Evolutionary conservation across 1,140 invertebrate genomes (phyloP).

Genomic region (Drosophila asahinai): DNA sequence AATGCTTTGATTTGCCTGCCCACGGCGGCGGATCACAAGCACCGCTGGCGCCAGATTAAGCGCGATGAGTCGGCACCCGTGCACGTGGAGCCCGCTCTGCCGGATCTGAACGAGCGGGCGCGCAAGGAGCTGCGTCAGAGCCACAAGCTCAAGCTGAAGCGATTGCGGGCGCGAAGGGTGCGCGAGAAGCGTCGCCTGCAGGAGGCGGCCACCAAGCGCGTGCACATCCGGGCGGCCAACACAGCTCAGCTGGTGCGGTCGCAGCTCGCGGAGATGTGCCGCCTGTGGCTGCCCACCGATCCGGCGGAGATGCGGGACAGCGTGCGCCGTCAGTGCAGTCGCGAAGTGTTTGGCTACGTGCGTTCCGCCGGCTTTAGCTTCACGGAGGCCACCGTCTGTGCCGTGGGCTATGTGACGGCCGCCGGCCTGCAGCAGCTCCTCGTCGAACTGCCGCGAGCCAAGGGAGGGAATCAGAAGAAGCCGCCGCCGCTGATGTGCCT

Average conservation of each 20-base stretch:
- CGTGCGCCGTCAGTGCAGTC: slow-evolving; percentile 88
- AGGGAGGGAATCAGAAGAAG: neutral
- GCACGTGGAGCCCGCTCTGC: slow-evolving; percentile 86
- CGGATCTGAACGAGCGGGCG: slow-evolving; percentile 87
- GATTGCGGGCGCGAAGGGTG: slow-evolving; percentile 86
- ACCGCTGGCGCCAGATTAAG: slow-evolving; percentile 84
- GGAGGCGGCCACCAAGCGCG: slow-evolving; percentile 73
- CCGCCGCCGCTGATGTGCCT: slow-evolving; percentile 81
- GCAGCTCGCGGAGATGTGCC: slow-evolving; percentile 88
- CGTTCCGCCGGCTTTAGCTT: slow-evolving; percentile 90
- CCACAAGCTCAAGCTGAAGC: slow-evolving; percentile 88
- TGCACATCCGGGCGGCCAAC: slow-evolving; percentile 73
- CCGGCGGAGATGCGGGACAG: slow-evolving; percentile 76
- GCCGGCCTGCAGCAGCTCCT: slow-evolving; percentile 85
- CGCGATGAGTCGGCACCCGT: slow-evolving; percentile 81
- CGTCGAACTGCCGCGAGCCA: slow-evolving; percentile 14
- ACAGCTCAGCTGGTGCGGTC: slow-evolving; percentile 85
- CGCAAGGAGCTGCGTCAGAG: slow-evolving; percentile 87
- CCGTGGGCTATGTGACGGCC: slow-evolving; percentile 89
- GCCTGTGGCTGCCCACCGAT: slow-evolving; percentile 89
- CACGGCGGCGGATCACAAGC: slow-evolving; percentile 86
- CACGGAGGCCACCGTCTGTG: slow-evolving; percentile 88
- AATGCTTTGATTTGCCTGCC: slow-evolving; percentile 90
- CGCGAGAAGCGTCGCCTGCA: slow-evolving; percentile 85
- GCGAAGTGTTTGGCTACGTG: slow-evolving; percentile 91